Percentiles rank a stretch among this genome's conserved stretches.
These are phyloP conservation scores for Ploceus nigricollis DNA, from an alignment of 2,113 vertebrate genomes.

Conservation along the genomic window DNA sequence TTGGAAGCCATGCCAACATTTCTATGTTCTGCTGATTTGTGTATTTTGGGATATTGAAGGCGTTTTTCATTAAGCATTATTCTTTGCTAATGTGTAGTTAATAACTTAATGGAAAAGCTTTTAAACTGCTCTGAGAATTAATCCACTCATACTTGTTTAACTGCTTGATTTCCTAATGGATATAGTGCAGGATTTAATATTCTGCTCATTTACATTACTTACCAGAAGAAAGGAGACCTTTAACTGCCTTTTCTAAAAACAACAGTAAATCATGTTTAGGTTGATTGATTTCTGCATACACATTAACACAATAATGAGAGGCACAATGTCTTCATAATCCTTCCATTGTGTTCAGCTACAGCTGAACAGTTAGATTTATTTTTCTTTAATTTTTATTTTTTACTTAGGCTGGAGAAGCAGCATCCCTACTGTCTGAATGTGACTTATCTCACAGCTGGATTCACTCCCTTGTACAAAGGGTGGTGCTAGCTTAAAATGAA, in stretches of 20 bases:
- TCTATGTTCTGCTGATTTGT: neutral
- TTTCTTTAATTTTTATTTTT: neutral
- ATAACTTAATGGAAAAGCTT: slow-evolving; percentile 50
- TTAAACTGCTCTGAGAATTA: slow-evolving; percentile 30
- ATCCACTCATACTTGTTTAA: slow-evolving; percentile 40
- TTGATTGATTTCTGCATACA: slow-evolving; percentile 3
- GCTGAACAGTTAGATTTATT: neutral
- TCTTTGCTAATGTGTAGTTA: slow-evolving; percentile 31
- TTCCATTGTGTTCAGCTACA: neutral
- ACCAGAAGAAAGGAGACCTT: slow-evolving; percentile 4
- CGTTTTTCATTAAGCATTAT: slow-evolving; percentile 46
- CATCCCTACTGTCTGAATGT: neutral
- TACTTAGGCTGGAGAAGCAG: neutral
- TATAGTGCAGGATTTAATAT: slow-evolving; percentile 40
- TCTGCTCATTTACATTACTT: slow-evolving; percentile 23
- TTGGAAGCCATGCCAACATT: neutral
- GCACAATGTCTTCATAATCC: neutral
- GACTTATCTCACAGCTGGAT: neutral
- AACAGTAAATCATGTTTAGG: slow-evolving; percentile 5
- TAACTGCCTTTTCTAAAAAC: slow-evolving; percentile 17
- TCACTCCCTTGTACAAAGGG: neutral
- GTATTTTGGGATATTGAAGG: slow-evolving; percentile 6
- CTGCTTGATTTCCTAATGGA: slow-evolving; percentile 49
- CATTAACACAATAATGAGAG: slow-evolving; percentile 8
- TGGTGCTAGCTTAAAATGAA: neutral